A percentile compares a stretch with the other conserved stretches of the same genome.
Evolutionary conservation across 2,113 vertebrate species (phyloP).

Genomic region (Amphiprion percula): DNA sequence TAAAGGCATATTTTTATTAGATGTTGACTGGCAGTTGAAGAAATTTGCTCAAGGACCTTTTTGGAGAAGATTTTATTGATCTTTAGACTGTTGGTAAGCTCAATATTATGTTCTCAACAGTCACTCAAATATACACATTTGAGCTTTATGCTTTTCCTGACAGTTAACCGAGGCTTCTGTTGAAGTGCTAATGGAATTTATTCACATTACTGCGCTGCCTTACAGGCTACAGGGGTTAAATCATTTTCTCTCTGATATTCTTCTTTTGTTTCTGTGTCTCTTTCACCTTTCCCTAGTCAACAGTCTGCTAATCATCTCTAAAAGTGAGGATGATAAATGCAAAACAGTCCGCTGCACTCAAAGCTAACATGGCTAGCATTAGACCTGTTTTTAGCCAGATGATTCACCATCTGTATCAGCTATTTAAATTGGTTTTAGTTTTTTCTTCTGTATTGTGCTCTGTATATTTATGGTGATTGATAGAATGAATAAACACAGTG

Average conservation of each 20-base stretch:
- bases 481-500: neutral
- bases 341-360: neutral
- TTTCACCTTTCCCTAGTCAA: slow-evolving; percentile 28
- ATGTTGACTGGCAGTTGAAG: no score
- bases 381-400: neutral
- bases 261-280: neutral
- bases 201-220: neutral
- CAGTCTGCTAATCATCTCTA: slow-evolving; percentile 27
- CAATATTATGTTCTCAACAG: no score
- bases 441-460: neutral
- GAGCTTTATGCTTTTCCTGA: no score
- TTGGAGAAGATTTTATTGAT: no score
- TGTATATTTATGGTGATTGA: neutral
- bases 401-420: neutral
- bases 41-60: no score
- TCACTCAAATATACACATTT: no score
- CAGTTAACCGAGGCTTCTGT: no score
- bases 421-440: neutral
- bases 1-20: no score
- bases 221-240: neutral
- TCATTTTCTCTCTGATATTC: neutral
- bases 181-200: neutral
- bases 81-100: no score
- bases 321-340: neutral
- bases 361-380: neutral